These are phyloP conservation scores for Ellobium chinense DNA, from an alignment of 2,888 invertebrate genomes.

Conservation along the genomic window DNA sequence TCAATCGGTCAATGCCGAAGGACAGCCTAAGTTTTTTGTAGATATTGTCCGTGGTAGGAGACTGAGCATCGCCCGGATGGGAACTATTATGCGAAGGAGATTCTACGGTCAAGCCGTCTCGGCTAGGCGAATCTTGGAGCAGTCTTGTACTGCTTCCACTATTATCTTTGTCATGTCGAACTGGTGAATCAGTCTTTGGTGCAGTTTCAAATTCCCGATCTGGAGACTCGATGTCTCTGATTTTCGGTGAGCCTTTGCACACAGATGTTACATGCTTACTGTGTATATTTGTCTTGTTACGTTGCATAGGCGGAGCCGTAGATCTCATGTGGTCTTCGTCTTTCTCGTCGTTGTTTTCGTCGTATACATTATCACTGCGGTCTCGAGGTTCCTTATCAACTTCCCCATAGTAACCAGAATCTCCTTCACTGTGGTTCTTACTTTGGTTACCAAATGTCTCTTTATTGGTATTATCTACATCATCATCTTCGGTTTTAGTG, in stretches of 20 bases:
- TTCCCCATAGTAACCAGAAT: neutral
- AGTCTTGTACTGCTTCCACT: neutral
- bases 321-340: neutral
- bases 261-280: neutral
- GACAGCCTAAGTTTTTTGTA: constrained; percentile 37
- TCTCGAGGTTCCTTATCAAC: neutral
- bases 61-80: neutral
- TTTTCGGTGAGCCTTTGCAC: neutral
- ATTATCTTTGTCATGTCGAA: neutral
- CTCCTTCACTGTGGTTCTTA: neutral
- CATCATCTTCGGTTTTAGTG: neutral
- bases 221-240: neutral
- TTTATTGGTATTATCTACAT: neutral
- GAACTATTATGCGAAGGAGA: neutral
- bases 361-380: neutral
- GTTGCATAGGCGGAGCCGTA: neutral
- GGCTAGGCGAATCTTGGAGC: neutral
- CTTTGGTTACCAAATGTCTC: neutral
- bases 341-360: neutral
- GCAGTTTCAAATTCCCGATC: neutral
- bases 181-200: no score
- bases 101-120: neutral
- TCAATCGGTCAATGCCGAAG: constrained; percentile 41
- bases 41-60: neutral
- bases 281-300: neutral